phyloP scores from a whole-genome alignment of 2,113 vertebrate genomes.

The Muscicapa adusta region DNA sequence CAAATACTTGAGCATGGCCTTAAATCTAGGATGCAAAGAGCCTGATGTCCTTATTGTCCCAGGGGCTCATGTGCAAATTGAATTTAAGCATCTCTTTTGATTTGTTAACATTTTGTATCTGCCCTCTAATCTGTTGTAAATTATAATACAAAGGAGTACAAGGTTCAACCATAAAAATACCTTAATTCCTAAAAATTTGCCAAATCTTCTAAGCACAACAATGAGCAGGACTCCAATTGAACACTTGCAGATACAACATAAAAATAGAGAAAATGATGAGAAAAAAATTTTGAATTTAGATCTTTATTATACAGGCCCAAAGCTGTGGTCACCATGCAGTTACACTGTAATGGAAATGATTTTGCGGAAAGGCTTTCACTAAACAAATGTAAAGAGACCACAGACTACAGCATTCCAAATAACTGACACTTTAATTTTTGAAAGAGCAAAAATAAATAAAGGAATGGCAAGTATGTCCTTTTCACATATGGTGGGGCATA shows the following conservation, averaged over 20 bases:
- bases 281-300: slow-evolving; percentile 28
- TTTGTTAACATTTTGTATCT: not conserved
- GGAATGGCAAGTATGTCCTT: slow-evolving; percentile 58
- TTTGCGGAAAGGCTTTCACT: slow-evolving; percentile 47
- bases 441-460: slow-evolving; percentile 70
- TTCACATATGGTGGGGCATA: slow-evolving; percentile 10
- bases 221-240: not conserved
- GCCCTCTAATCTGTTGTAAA: not conserved
- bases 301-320: slow-evolving; percentile 75
- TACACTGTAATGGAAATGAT: slow-evolving; percentile 63
- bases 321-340: slow-evolving; percentile 68
- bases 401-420: slow-evolving; percentile 70
- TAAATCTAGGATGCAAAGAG: not conserved
- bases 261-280: slow-evolving; percentile 46
- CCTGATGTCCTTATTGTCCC: not conserved
- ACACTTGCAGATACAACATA: not conserved
- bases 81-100: not conserved
- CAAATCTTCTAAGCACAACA: not conserved
- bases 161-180: not conserved
- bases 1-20: not conserved
- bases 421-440: slow-evolving; percentile 68
- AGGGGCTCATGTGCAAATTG: not conserved
- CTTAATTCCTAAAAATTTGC: not conserved
- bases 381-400: slow-evolving; percentile 68
- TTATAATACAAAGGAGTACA: not conserved